Evolutionary conservation across 2,888 invertebrate species (phyloP).

Genomic region (Apantesis nais): DNA sequence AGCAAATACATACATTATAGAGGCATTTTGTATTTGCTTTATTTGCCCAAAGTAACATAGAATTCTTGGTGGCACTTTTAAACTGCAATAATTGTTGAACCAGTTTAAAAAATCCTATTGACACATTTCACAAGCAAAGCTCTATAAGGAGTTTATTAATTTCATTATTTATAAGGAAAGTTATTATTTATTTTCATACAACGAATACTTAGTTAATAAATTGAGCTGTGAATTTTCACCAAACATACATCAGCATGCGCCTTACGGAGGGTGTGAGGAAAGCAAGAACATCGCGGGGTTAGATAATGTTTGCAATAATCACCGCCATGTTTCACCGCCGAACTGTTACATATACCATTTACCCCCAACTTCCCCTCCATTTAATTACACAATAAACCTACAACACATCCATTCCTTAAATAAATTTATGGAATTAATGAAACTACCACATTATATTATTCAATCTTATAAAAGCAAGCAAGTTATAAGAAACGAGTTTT

Average conservation of each 20-base stretch:
- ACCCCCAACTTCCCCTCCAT: slow-evolving; percentile 60
- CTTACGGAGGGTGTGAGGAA: slow-evolving; percentile 51
- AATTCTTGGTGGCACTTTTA: background rate
- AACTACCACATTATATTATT: slow-evolving; percentile 18
- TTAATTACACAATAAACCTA: slow-evolving; percentile 75
- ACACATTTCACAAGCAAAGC: slow-evolving; percentile 13
- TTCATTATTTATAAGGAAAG: slow-evolving; percentile 14
- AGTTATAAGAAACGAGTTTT: slow-evolving; percentile 4
- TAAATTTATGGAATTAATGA: slow-evolving; percentile 63
- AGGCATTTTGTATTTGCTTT: slow-evolving; percentile 14
- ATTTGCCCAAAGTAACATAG: background rate
- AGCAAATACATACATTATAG: too few species aligned
- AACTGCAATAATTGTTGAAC: background rate
- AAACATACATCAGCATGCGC: slow-evolving; percentile 57
- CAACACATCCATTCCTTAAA: slow-evolving; percentile 66
- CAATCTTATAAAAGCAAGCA: slow-evolving; percentile 9
- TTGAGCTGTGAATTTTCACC: slow-evolving; percentile 29
- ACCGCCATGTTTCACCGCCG: slow-evolving; percentile 71
- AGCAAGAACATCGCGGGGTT: slow-evolving; percentile 53
- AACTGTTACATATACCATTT: slow-evolving; percentile 66
- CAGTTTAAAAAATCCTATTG: background rate
- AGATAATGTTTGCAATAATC: slow-evolving; percentile 80
- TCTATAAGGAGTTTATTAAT: slow-evolving; percentile 23
- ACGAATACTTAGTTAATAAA: slow-evolving; percentile 20
- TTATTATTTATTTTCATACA: background rate